Percentiles rank a stretch among this genome's conserved stretches.
Conservation (phyloP, 2,888 invertebrate species). For the Buathra laborator region DNA sequence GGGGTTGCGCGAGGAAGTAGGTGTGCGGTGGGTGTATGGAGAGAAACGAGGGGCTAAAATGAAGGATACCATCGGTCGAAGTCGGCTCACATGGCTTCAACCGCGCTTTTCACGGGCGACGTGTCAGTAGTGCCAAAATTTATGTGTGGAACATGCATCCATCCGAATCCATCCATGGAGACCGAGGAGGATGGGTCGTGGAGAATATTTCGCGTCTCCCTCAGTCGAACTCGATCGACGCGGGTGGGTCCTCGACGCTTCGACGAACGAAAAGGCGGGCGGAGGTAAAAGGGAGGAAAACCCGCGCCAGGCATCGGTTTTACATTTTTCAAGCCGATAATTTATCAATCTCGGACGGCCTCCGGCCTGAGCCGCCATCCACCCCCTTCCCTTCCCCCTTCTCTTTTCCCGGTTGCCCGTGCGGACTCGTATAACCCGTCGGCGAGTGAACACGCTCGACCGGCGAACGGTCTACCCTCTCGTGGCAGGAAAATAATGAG, state of each 20-base stretch:
- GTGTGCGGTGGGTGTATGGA: neutral
- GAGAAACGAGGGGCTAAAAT: constrained; percentile 70
- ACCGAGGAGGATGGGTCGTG: constrained; percentile 22
- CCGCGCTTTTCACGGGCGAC: constrained; percentile 76
- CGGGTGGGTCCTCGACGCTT: constrained; percentile 36
- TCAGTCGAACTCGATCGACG: constrained; percentile 49
- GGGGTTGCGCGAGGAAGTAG: neutral
- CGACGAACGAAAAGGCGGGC: constrained; percentile 56
- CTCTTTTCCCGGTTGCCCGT: constrained; percentile 1
- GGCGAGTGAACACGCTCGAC: constrained; percentile 56
- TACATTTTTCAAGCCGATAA: constrained; percentile 83
- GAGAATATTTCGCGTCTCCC: constrained; percentile 44
- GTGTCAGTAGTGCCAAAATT: constrained; percentile 76
- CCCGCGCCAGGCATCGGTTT: constrained; percentile 78
- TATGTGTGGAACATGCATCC: constrained; percentile 79
- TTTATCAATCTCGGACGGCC: constrained; percentile 81
- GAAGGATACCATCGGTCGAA: constrained; percentile 74
- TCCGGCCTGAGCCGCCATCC: constrained; percentile 63
- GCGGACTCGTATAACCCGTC: neutral
- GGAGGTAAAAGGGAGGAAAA: constrained; percentile 20
- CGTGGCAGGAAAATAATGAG: constrained; percentile 81
- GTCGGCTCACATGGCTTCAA: constrained; percentile 68
- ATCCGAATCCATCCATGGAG: constrained; percentile 74
- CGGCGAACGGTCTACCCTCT: constrained; percentile 51
- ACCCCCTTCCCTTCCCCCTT: constrained; percentile 54